Evolutionary conservation across 2,797 vertebrate species (phyloP), one percentile per base, ranked within the genome.

Genomic region (Ptychadena robeensis): DNA sequence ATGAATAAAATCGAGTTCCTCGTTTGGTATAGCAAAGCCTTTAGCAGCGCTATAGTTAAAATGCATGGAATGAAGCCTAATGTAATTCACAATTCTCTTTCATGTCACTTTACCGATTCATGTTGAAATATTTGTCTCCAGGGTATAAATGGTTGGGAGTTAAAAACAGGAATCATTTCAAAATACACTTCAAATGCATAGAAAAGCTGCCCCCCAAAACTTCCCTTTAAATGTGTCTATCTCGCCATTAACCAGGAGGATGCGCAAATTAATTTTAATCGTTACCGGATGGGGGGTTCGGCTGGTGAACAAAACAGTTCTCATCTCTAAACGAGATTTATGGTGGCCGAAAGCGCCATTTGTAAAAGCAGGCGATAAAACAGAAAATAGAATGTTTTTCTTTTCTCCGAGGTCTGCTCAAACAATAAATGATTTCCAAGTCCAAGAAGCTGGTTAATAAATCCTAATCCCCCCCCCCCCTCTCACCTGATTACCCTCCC

Each of bases 371-470:
- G 82, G 82, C 88, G 89, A 92, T 92, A 90, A 92, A 92, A 86
- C 86, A 88, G 87, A 82, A 82, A 90, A 88, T 86, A 70, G 81
- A 92, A 89, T 81, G 85, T 86, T 91, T 92, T 88, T 92, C n/a
- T n/a, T n/a, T n/a, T n/a, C n/a, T 88, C 89, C 91, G 92, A 94
- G 91, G 91, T 91, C 86, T 70, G 85, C 88, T 92, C 88, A 86
- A 90, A 93, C 68, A 92, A 92, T 91, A 92, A 93, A 93, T 92
- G 89, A 91, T 92, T 92, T 93, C 87, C 88, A 87, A 89, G 48
- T 0, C 87, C 85, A 85, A 88, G 87, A 90, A 91, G 88, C 91
- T 88, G 89, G 88, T 91, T 90, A 92, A 94, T 93, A 93, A 92
- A 94, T 93, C 86, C 90, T 78, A 80, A 68, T 86, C 85, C 86